Evolutionary conservation across 2,113 vertebrate genomes (phyloP), one percentile per base, ranked within the genome.

Genomic region (Ia io): DNA sequence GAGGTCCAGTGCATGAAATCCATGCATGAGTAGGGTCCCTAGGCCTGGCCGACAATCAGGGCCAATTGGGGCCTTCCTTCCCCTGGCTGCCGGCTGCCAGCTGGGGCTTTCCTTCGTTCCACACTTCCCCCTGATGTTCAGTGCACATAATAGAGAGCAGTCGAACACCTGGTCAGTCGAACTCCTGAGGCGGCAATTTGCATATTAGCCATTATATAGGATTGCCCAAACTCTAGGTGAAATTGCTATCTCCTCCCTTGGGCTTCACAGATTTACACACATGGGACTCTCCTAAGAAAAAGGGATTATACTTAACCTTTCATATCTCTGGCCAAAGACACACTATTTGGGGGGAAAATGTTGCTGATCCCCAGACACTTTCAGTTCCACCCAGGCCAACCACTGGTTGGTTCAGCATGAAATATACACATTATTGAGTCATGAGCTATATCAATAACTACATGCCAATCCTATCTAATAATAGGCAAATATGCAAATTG

Each of bases 141-240:
- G 56, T 0, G 9, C 56, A 61, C 1, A 0, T 61, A 9, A 61
- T 12, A 61, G 59, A 0, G 4, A 61, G 25, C 59, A 4, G 59
- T 11, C 0, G 25, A 4, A 28, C 23, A 61, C 59, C 25, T 1
- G 1, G 23, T 61, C 4, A 11, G 59, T 11, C 0, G 10, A 28
- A 61, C 59, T 61, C 23, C 9, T 28, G 23, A 61, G 59, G 59
- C 23, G 25, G 10, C 9, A 61, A 28, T 61, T 61, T 61, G 23
- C 59, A 61, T 28, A 61, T 61, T 61, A 61, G 59, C 59, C 59
- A 61, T 28, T 61, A 61, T 11, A 61, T 11, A 61, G 59, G 59
- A 61, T 61, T 61, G 25, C n/a, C 32, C 13, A 37, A 59, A 47
- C 10, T 40, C 49, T 1, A 16, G 63, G 12, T 61, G 37, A 86